These are phyloP conservation scores for Eristalis arbustorum DNA, from an alignment of 2,888 invertebrate genomes.

Conservation along the genomic window DNA sequence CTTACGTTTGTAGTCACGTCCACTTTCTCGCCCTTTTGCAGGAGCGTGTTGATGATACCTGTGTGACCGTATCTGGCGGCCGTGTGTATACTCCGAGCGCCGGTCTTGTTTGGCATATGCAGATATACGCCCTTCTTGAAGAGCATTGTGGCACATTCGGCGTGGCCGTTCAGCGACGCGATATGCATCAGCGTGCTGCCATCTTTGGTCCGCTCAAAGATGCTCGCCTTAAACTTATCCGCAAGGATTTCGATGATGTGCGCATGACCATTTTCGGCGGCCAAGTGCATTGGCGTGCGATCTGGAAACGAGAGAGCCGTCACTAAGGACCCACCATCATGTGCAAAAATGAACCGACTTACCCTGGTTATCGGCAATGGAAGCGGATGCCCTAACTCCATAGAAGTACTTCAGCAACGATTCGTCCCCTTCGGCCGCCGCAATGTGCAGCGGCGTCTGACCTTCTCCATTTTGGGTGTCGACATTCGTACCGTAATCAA, in stretches of 20 bases:
- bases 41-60: constrained; percentile 96
- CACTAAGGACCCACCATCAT: not conserved
- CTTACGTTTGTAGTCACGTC: constrained; percentile 96
- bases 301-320: constrained; percentile 81
- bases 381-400: constrained; percentile 95
- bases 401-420: constrained; percentile 96
- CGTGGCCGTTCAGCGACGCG: constrained; percentile 97
- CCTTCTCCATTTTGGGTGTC: constrained; percentile 97
- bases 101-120: constrained; percentile 98
- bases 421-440: constrained; percentile 97
- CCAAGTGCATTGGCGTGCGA: constrained; percentile 97
- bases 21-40: constrained; percentile 98
- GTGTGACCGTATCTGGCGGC: constrained; percentile 98
- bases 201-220: constrained; percentile 97
- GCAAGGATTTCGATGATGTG: constrained; percentile 96
- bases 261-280: constrained; percentile 98
- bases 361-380: constrained; percentile 96
- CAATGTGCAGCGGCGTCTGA: constrained; percentile 96
- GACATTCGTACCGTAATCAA: constrained; percentile 95
- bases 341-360: constrained; percentile 54
- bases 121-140: constrained; percentile 99
- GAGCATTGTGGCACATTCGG: constrained; percentile 98
- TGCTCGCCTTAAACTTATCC: constrained; percentile 98
- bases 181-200: constrained; percentile 99
- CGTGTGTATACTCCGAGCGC: constrained; percentile 98